A percentile compares a stretch with the other conserved stretches of the same genome.
phyloP scores from a whole-genome alignment of 2,888 invertebrate genomes.

The Syrista parreyssii region DNA sequence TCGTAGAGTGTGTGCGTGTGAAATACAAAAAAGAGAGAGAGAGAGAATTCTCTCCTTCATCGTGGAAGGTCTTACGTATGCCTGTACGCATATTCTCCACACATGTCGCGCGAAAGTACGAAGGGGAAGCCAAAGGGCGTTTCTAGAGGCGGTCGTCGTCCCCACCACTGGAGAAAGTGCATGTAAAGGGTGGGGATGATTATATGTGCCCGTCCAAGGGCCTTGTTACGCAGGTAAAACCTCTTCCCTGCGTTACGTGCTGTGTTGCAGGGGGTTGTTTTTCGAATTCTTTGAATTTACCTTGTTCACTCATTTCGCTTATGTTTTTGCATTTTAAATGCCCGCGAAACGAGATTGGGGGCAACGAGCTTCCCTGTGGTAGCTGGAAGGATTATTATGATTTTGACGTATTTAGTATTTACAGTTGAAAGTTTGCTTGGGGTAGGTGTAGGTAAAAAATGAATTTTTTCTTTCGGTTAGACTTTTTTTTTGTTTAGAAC shows the following conservation, averaged over 20 bases:
- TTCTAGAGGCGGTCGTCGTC: conserved; percentile 65
- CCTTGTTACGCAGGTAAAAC: conserved; percentile 8
- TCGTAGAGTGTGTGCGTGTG: too few relatives aligned
- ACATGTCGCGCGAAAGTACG: conserved; percentile 18
- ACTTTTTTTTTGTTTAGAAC: neutral
- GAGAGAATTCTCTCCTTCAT: neutral
- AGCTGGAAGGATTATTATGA: too few relatives aligned
- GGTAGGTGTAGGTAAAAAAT: too few relatives aligned
- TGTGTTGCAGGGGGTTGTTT: too few relatives aligned
- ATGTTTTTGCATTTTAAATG: neutral
- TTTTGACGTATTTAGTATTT: too few relatives aligned
- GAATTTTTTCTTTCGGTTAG: neutral
- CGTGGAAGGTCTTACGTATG: neutral
- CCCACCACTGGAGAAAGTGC: conserved; percentile 47
- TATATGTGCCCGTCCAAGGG: conserved; percentile 1
- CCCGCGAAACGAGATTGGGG: rapidly evolving
- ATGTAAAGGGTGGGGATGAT: conserved; percentile 23
- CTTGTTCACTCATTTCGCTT: neutral
- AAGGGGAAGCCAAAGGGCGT: conserved; percentile 61
- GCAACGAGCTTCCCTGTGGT: too few relatives aligned
- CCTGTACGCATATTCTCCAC: neutral
- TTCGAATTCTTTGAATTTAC: neutral
- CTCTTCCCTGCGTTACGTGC: neutral
- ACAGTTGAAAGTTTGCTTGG: too few relatives aligned
- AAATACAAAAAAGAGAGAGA: neutral